These are phyloP conservation scores for Sandelia bainsii DNA, from an alignment of 2,797 vertebrate genomes.

Conservation along the genomic window DNA sequence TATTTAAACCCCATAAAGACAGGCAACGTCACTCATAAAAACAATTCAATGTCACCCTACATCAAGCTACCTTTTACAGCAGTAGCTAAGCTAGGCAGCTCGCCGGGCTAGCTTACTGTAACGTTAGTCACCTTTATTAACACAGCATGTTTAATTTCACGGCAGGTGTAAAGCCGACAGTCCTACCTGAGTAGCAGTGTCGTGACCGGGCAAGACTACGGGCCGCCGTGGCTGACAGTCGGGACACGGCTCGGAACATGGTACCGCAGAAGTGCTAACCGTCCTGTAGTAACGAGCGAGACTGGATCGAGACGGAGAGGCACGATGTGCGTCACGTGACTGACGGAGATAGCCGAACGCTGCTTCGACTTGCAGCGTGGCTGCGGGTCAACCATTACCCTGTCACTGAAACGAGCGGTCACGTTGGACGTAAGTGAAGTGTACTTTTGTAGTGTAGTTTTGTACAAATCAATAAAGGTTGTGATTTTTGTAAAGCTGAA, in stretches of 20 bases:
- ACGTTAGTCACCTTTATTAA: neutral
- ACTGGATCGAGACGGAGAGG: slow-evolving; percentile 9
- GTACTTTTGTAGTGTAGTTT: too few species aligned
- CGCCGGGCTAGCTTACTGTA: neutral
- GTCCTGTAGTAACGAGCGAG: slow-evolving; percentile 10
- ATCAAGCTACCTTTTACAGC: slow-evolving; percentile 23
- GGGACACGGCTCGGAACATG: slow-evolving; percentile 82
- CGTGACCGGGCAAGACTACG: slow-evolving; percentile 70
- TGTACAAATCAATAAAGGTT: too few species aligned
- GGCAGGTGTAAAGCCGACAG: accelerated
- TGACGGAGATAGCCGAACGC: slow-evolving; percentile 44
- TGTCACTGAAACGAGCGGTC: too few species aligned
- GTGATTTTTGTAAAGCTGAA: too few species aligned
- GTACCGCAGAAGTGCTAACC: slow-evolving; percentile 40
- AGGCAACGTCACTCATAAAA: neutral
- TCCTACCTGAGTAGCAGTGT: slow-evolving; percentile 74
- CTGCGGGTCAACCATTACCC: too few species aligned
- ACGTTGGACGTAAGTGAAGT: too few species aligned
- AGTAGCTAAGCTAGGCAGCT: slow-evolving; percentile 44
- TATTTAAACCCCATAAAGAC: accelerated
- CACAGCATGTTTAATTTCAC: accelerated
- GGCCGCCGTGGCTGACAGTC: slow-evolving; percentile 72
- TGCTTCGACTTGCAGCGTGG: neutral
- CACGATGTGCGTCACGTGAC: slow-evolving; percentile 48
- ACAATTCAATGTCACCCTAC: slow-evolving; percentile 69